A percentile compares a stretch with the other conserved stretches of the same genome.
These are phyloP conservation scores for Agriopis marginaria DNA, from an alignment of 2,888 invertebrate genomes.

Conservation along the genomic window DNA sequence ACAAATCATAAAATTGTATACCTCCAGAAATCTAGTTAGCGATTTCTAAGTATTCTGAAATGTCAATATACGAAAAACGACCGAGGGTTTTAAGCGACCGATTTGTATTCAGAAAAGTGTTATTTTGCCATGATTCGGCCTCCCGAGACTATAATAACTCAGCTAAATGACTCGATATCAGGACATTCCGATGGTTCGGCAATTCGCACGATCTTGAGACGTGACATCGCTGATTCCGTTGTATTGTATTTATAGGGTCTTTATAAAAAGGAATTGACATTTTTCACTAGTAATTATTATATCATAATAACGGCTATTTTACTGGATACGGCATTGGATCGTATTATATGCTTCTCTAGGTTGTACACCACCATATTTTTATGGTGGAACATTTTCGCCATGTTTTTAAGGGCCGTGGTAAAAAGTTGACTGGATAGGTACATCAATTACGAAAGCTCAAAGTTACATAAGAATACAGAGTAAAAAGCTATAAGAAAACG, in stretches of 20 bases:
- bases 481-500: constrained; percentile 37
- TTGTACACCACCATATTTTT: too few relatives aligned
- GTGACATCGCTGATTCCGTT: constrained; percentile 29
- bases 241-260: constrained; percentile 1
- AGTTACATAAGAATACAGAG: background rate
- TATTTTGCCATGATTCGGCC: constrained; percentile 58
- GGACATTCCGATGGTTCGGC: constrained; percentile 37
- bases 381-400: too few relatives aligned
- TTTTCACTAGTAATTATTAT: too few relatives aligned
- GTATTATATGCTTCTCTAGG: too few relatives aligned
- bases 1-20: constrained; percentile 4
- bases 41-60: constrained; percentile 31
- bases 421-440: too few relatives aligned
- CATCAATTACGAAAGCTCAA: too few relatives aligned
- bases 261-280: background rate
- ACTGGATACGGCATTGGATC: too few relatives aligned
- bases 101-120: constrained; percentile 68
- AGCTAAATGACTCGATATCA: constrained; percentile 54
- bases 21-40: constrained; percentile 2
- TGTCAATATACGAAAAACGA: constrained; percentile 46
- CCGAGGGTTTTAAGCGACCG: constrained; percentile 53
- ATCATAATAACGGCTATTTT: too few relatives aligned
- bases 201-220: constrained; percentile 39
- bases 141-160: constrained; percentile 62
- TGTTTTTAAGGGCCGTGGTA: too few relatives aligned